These are phyloP conservation scores for Aphodius sticticus DNA, from an alignment of 2,888 invertebrate species.

Conservation along the genomic window DNA sequence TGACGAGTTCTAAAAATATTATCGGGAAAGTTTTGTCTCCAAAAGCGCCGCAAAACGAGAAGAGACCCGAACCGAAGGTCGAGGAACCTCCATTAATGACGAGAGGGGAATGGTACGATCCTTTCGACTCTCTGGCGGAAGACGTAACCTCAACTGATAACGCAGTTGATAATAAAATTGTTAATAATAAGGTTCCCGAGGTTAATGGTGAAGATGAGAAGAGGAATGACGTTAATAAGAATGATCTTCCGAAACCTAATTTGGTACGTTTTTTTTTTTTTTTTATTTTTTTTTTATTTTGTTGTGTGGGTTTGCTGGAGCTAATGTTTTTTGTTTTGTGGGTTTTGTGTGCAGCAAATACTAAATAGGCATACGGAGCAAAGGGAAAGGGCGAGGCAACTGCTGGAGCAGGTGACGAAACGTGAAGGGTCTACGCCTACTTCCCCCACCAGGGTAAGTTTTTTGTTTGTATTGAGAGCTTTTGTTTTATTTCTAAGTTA, in stretches of 20 bases:
- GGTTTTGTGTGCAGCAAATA: constrained; percentile 69
- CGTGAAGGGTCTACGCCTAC: constrained; percentile 61
- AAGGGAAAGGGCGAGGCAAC: constrained; percentile 82
- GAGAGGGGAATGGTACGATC: constrained; percentile 84
- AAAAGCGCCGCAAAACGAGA: constrained; percentile 68
- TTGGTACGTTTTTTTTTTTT: constrained; percentile 47
- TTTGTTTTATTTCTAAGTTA: constrained; percentile 14
- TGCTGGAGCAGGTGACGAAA: constrained; percentile 79
- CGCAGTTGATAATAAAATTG: constrained; percentile 42
- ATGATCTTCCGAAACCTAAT: constrained; percentile 56
- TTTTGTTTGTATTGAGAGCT: neutral
- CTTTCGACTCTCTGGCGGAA: constrained; percentile 90
- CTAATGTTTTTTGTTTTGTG: constrained; percentile 33
- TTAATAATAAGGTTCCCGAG: constrained; percentile 45
- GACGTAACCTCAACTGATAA: constrained; percentile 56
- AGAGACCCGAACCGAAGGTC: constrained; percentile 58
- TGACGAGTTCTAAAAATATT: constrained; percentile 75
- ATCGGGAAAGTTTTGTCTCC: constrained; percentile 80
- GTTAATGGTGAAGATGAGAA: constrained; percentile 44
- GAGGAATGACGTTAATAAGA: constrained; percentile 43
- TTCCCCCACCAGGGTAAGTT: constrained; percentile 62
- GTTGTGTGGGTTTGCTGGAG: constrained; percentile 21
- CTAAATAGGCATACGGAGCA: constrained; percentile 84
- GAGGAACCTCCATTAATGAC: constrained; percentile 74
- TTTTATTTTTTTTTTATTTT: constrained; percentile 9